Evolutionary conservation across 2,113 vertebrate genomes (phyloP), one percentile per base, ranked within the genome.

Genomic region (Tympanuchus pallidicinctus): DNA sequence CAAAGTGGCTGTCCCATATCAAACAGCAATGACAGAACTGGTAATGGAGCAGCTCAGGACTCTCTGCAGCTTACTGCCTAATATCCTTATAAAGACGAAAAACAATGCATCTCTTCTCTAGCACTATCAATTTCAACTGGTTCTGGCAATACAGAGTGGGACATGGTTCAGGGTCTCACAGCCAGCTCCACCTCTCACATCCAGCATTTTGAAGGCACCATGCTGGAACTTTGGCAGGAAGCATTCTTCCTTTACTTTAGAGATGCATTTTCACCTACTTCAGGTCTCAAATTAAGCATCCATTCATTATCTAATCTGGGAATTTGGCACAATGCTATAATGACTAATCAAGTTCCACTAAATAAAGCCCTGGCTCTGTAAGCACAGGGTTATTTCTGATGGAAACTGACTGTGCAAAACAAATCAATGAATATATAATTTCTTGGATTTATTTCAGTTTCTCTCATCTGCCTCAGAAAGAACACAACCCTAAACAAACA

Each of bases 331-430:
- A 34, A 8, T 8, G 27, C 17, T 84, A 30, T 60, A 72, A 57
- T 32, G 54, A 69, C 38, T 70, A 71, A 90, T 36, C 24, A 61
- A 80, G 34, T 30, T 75, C 40, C 59, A 11, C 54, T 69, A 92
- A 85, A 80, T 85, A 67, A 57, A 92, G 25, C n/a, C 69, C 54
- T 42, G 9, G 36, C 5, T 25, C 50, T 43, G 25, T 43, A 54
- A 81, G 60, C 19, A 56, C 65, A 14, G 14, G 81, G 54, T 54
- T 75, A 87, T 50, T 88, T 88, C 69, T 86, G 25, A 64, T 28
- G 2, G 61, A 81, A 73, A 52, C 15, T 24, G 22, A 66, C 34
- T 47, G 50, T 80, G 52, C 70, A 84, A 80, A 84, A 40, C 36
- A n/a, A 64, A 69, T 47, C 21, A 64, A 47, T 4, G 12, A 52